These are phyloP conservation scores for Euplexia lucipara DNA, from an alignment of 2,888 invertebrate species.

Conservation along the genomic window DNA sequence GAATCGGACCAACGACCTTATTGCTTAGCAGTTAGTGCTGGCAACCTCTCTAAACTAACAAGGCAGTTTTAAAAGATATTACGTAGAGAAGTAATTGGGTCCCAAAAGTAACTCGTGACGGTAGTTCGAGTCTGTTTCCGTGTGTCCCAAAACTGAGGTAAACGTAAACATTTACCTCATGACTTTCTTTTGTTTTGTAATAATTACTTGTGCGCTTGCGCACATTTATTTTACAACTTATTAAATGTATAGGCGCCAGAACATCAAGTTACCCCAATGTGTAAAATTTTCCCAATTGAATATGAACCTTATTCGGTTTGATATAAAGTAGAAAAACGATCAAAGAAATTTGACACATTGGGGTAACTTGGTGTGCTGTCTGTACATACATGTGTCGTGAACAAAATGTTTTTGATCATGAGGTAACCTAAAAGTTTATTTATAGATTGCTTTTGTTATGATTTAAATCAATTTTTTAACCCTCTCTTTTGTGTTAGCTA, in stretches of 20 bases:
- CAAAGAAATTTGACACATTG: too few relatives aligned
- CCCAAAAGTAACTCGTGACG: constrained; percentile 32
- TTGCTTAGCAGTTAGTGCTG: too few relatives aligned
- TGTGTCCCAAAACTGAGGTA: constrained; percentile 42
- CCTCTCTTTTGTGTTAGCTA: too few relatives aligned
- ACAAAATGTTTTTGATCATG: constrained; percentile 5
- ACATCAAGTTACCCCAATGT: too few relatives aligned
- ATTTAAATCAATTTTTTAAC: too few relatives aligned
- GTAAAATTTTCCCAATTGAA: too few relatives aligned
- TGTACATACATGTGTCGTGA: too few relatives aligned
- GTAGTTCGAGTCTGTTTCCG: constrained; percentile 45
- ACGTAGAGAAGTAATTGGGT: constrained; percentile 34
- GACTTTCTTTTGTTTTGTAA: constrained; percentile 51
- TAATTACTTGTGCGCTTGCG: constrained; percentile 3
- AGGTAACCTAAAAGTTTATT: background rate
- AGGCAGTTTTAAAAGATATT: background rate
- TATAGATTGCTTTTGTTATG: background rate
- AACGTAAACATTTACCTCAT: constrained; percentile 34
- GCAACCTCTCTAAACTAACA: too few relatives aligned
- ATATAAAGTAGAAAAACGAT: too few relatives aligned
- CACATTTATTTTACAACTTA: constrained; percentile 17
- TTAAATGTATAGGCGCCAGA: constrained; percentile 3
- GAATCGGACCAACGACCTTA: too few relatives aligned
- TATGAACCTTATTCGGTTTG: too few relatives aligned
- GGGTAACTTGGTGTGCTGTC: too few relatives aligned